Base-by-base conservation (phyloP, 1,140 invertebrate genomes). In the Cryptotermes secundus region DNA sequence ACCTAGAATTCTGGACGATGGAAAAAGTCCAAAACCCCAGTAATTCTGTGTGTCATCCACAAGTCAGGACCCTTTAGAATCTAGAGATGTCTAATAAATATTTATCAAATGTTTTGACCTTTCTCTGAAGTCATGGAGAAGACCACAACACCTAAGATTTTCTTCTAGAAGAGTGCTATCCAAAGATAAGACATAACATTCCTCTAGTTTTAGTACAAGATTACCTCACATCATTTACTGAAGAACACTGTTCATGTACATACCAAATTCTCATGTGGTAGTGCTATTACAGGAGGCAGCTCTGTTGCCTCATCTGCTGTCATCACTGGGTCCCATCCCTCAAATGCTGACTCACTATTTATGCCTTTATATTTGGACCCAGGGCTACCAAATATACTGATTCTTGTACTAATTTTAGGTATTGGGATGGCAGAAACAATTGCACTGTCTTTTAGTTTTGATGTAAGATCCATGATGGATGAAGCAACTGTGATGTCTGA, bases 281-380 rank as follows among this genome's bases (percentile, higher is more conserved):
- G 83, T 19, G 89, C 87, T 83, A 91, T 87, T 34, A 88, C 87
- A 19, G 89, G 89, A 38, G 89, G 89, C 65, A 91, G 87, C 89
- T 92, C 91, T 49, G 89, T 86, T n/a, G 91, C 91, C 88, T 92
- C 92, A 86, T 92, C 91, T 0, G 91, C 92, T 82, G 90, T 90
- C 79, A 89, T 87, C 81, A 92, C 87, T 42, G 88, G 86, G n/a
- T 87, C 89, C 38, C 86, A 87, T 85, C 91, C 90, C 26, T 45
- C 81, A 24, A n/a, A 45, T n/a, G 19, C n/a, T 1, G n/a, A 19
- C 83, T 49, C 45, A 24, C n/a, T 81, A 34, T 42, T 38, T 49
- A n/a, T 84, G 34, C 26, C 36, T 36, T 84, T 80, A 59, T n/a
- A 81, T 53, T 80, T 59, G 9, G 31, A n/a, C 45, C 9, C 45